Evolutionary conservation across 2,888 invertebrate species (phyloP), one percentile per base, ranked within the genome.

Genomic region (Eristalis intricaria): DNA sequence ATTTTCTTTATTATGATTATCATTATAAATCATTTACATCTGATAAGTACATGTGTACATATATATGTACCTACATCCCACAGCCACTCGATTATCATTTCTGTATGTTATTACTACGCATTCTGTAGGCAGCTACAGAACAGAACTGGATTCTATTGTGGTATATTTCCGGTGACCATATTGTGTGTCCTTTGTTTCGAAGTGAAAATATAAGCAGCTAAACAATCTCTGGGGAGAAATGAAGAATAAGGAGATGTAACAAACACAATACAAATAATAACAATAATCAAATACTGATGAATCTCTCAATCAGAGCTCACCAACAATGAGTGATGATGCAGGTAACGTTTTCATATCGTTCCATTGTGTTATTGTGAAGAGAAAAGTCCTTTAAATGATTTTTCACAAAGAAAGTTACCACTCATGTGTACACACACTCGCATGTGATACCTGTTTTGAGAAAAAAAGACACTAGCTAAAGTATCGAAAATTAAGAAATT

Each of bases 211-310:
- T 65, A 64, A 65, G 61, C 1, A 75, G 38, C 66, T 56, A 66
- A 69, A 68, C 68, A 74, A 74, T 56, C 40, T 38, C 43, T 65
- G 40, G 15, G 50, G 64, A 65, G 61, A 77, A 5, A 19, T 23
- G 29, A 64, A 58, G 56, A 85, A 77, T 64, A 32, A 23, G 15
- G 38, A 76, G 76, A 84, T 68, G 58, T 61, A 85, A 81, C 82
- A 82, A 85, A 85, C 64, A 82, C 73, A 82, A 82, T 86, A 70
- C 77, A 38, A 77, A 85, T 81, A 76, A 85, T 61, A 85, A 81
- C 81, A 73, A 86, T 78, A 69, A 82, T 77, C 60, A 69, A 70
- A 82, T 77, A 50, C 80, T 77, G 63, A 69, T 43, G 64, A 65
- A 85, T 82, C 69, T 77, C 85, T 85, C 73, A 85, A 77, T 85